Evolutionary conservation across 2,888 invertebrate genomes (phyloP).

Genomic region (Orgyia antiqua): DNA sequence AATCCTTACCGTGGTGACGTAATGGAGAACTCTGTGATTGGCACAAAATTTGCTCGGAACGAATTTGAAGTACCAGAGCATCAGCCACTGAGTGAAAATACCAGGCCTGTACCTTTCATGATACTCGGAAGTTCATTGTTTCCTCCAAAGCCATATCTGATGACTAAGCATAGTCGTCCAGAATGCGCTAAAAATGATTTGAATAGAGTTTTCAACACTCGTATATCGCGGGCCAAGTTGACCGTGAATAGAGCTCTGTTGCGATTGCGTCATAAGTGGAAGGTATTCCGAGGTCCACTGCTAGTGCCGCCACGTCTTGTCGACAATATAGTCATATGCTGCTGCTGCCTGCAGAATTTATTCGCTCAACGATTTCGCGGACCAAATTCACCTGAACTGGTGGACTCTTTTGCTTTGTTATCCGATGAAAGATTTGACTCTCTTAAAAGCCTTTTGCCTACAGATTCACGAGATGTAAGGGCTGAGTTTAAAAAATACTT

Average conservation of each 20-base stretch:
- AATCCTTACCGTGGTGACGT: background rate
- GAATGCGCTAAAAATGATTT: background rate
- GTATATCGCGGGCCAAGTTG: background rate
- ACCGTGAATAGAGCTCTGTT: slow-evolving; percentile 1
- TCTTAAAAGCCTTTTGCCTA: background rate
- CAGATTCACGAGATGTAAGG: background rate
- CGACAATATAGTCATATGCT: background rate
- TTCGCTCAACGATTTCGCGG: background rate
- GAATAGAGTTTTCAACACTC: background rate
- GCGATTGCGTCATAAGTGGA: background rate
- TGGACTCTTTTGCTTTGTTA: background rate
- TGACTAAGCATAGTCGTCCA: slow-evolving; percentile 1
- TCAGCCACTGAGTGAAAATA: background rate
- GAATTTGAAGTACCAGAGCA: background rate
- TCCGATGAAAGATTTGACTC: background rate
- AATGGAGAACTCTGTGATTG: background rate
- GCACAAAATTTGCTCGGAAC: background rate
- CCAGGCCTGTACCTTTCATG: slow-evolving; percentile 1
- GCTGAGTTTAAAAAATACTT: slow-evolving; percentile 1
- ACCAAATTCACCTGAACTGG: background rate
- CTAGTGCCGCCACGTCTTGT: background rate
- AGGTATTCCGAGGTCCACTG: background rate
- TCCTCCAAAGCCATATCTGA: background rate
- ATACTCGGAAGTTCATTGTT: slow-evolving; percentile 1
- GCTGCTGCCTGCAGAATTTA: slow-evolving; percentile 1